These are phyloP conservation scores for Rhinella marina DNA, from an alignment of 2,797 vertebrate genomes.

Conservation along the genomic window DNA sequence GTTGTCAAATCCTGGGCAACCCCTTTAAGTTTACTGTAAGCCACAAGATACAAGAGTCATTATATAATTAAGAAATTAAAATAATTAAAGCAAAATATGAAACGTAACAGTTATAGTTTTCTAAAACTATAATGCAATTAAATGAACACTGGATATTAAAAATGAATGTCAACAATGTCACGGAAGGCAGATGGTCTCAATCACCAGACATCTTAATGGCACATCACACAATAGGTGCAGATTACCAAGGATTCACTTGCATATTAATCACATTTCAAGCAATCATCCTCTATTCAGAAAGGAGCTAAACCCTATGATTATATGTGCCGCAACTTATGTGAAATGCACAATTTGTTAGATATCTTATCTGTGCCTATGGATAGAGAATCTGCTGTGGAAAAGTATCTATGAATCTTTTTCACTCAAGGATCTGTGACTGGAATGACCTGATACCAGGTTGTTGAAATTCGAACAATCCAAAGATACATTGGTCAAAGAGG, in stretches of 20 bases:
- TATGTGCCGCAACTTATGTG: constrained; percentile 12
- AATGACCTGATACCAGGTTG: not conserved
- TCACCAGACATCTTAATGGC: constrained; percentile 37
- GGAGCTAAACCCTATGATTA: constrained; percentile 33
- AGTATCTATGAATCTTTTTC: not conserved
- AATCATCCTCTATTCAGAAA: constrained; percentile 59
- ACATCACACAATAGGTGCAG: constrained; percentile 50
- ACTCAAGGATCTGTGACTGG: not conserved
- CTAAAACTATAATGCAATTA: not conserved
- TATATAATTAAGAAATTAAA: not conserved
- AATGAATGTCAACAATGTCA: constrained; percentile 21
- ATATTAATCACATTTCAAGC: constrained; percentile 52
- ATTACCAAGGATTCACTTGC: constrained; percentile 50
- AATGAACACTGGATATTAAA: not conserved
- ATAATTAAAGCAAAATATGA: not conserved
- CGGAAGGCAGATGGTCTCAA: constrained; percentile 55
- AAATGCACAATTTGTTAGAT: constrained; percentile 22
- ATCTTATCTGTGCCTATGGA: not conserved
- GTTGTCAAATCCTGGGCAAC: no score
- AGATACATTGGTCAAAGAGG: not conserved
- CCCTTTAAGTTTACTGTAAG: no score
- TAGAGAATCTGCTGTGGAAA: not conserved
- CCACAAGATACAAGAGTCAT: not conserved
- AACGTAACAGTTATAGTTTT: not conserved
- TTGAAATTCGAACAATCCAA: not conserved